Evolutionary conservation across 2,113 vertebrate species (phyloP), one percentile per base, ranked within the genome.

Genomic region (Odontophorus gujanensis): DNA sequence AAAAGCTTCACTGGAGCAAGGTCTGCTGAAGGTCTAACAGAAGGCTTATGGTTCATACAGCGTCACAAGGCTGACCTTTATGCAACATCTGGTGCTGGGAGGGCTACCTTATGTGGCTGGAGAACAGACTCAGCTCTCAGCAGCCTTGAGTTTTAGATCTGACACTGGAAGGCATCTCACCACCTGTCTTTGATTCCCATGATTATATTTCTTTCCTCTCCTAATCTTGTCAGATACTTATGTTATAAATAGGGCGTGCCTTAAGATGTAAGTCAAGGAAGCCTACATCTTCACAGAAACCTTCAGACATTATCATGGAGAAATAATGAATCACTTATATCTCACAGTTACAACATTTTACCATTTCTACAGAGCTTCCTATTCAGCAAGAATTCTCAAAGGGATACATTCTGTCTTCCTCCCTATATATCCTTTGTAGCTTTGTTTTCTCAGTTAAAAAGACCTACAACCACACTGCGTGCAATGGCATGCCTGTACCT

Each of bases 361-460:
- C 11, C 16, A 69, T 59, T 89, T 91, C 80, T 43, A 85, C n/a
- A 73, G 12, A 43, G 36, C 42, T 91, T 90, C 89, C 68, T 80
- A 66, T 50, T 53, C 0, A 0, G 74, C 85, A 73, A 80, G 13
- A 42, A 77, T 72, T 86, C 62, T 42, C 73, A 76, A 87, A 90
- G 43, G 81, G 90, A 84, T 57, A 53, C 48, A 38, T 66, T 71
- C 2, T 2, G 40, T 16, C 14, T 74, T 69, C 40, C 47, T 88
- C 30, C 38, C 47, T 47, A 72, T 40, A 59, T 68, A 4, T 67
- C 86, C 79, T 91, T 80, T 76, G 40, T 82, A 92, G 47, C 32
- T 12, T 55, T 62, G 57, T 38, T 88, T 94, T 61, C 50, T 76
- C 69, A 0, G 0, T 55, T 22, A 72, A 59, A 81, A 53, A 61